Base-by-base conservation (phyloP, 2,888 invertebrate species). In the Fragum fragum region DNA sequence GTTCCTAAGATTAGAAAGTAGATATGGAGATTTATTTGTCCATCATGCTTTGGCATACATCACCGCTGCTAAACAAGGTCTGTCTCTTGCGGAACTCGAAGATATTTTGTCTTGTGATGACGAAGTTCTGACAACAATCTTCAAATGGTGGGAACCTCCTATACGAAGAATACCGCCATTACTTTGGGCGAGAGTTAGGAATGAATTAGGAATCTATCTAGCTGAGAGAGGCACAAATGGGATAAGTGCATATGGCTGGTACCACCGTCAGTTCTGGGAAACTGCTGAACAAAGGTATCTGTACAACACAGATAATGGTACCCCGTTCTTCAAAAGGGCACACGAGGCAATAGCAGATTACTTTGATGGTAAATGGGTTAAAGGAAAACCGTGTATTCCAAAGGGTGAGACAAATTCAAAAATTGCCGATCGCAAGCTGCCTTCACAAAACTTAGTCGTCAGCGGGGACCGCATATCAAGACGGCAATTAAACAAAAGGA, bases 261-360 rank as follows among this genome's bases (percentile, higher is more conserved):
- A 91, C 73, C 93, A 93, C 68, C 84, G 90, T n/a, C 91, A 91
- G 78, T 93, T 93, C 79, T 88, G 88, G 81, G 88, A 91, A 69
- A 87, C 89, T 7, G 93, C 92, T 14, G 74, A 79, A n/a, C 76
- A 83, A 32, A 76, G 91, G 42, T 91, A 90, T 69, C 75, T 90
- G 0, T 32, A 78, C 18, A 83, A 74, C 23, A 52, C 63, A 23
- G 78, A 77, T 9, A 52, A 53, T 14, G 70, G 66, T 1, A n/a
- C 5, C 9, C 61, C 76, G 0, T 84, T 83, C 52, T 36, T 28
- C n/a, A 57, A 57, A 9, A 86, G 89, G 73, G 90, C 92, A 16
- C 92, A 92, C 71, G 73, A 77, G 18, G 82, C 85, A 7, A 83
- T 93, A n/a, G 91, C 92, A 5, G 90, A 92, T 68, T 93, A 92